Evolutionary conservation across 2,113 vertebrate species (phyloP).

Genomic region (Alectura lathami): DNA sequence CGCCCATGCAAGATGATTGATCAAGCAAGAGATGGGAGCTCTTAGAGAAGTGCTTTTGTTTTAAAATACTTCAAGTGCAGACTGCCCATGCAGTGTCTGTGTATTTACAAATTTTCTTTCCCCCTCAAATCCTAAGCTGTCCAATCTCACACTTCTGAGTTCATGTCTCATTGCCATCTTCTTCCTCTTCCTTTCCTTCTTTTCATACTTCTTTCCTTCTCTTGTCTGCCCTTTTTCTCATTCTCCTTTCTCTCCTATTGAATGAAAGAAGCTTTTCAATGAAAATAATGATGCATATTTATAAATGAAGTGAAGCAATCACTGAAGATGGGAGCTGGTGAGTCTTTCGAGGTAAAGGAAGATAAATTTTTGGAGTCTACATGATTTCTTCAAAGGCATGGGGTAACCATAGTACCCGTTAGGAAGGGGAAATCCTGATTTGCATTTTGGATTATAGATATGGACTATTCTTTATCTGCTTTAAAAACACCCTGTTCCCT

Average conservation of each 20-base stretch:
- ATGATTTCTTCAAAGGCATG: neutral
- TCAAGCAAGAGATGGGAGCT: constrained; percentile 52
- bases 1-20: constrained; percentile 64
- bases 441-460: constrained; percentile 8
- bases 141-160: neutral
- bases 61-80: neutral
- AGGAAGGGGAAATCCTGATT: constrained; percentile 12
- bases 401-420: constrained; percentile 21
- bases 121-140: neutral
- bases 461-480: neutral
- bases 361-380: neutral
- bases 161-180: accelerated
- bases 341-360: neutral
- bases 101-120: neutral
- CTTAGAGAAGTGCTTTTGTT: constrained; percentile 27
- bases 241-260: neutral
- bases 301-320: neutral
- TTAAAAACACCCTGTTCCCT: neutral
- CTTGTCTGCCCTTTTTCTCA: neutral
- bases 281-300: neutral
- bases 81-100: neutral
- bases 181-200: neutral
- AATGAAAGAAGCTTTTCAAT: neutral
- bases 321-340: neutral
- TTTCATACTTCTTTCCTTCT: neutral